Conservation (phyloP, 1,140 invertebrate genomes). For the Oncopodura yosiiana region DNA sequence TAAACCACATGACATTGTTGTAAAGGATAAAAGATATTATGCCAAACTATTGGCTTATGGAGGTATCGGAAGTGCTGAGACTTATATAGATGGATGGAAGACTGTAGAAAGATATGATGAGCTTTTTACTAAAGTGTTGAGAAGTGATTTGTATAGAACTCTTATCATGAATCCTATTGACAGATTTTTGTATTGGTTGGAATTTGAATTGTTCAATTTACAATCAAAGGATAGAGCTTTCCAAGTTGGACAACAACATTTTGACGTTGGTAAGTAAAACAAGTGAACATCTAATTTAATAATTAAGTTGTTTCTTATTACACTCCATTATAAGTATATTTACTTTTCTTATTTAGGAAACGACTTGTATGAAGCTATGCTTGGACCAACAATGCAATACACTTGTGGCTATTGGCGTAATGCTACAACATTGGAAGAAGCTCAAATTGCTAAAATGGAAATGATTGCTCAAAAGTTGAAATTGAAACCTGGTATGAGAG, state of each 20-base stretch:
- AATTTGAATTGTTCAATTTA: slow-evolving; percentile 19
- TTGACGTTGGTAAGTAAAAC: slow-evolving; percentile 8
- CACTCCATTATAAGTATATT: not conserved
- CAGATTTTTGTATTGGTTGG: slow-evolving; percentile 19
- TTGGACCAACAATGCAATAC: slow-evolving; percentile 9
- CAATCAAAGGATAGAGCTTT: slow-evolving; percentile 13
- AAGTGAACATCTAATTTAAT: not conserved
- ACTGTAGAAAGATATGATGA: not conserved
- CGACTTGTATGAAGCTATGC: slow-evolving; percentile 11
- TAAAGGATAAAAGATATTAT: slow-evolving; percentile 20
- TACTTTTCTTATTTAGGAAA: slow-evolving; percentile 7
- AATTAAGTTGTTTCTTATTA: not conserved
- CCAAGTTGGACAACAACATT: slow-evolving; percentile 23
- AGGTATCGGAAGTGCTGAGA: slow-evolving; percentile 3
- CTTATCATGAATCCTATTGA: slow-evolving; percentile 2
- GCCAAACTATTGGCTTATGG: slow-evolving; percentile 3
- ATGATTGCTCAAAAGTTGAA: slow-evolving; percentile 34
- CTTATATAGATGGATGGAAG: slow-evolving; percentile 13
- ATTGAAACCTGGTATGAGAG: slow-evolving; percentile 33
- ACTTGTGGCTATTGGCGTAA: slow-evolving; percentile 12
- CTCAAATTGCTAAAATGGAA: slow-evolving; percentile 37
- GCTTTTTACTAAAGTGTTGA: not conserved
- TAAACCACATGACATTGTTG: slow-evolving; percentile 18
- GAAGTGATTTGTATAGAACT: not conserved
- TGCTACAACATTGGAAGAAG: slow-evolving; percentile 18